Evolutionary conservation across 2,888 invertebrate species (phyloP).

Genomic region (Mongoloraphidia duomilia): DNA sequence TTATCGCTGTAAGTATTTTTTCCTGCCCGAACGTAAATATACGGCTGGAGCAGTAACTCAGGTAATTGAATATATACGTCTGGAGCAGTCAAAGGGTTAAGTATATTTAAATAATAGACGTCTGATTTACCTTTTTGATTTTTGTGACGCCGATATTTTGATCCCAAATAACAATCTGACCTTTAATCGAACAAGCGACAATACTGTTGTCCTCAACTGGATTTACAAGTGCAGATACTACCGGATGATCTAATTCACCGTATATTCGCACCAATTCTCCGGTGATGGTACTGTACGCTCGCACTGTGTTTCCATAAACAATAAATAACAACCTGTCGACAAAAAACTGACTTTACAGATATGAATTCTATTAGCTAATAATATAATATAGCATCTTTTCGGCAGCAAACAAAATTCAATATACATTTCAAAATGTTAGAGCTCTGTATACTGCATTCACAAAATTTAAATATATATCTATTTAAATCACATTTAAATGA

Average conservation of each 20-base stretch:
- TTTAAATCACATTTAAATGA: too few species aligned
- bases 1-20: too few species aligned
- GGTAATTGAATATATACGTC: too few species aligned
- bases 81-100: too few species aligned
- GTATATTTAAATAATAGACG: not conserved
- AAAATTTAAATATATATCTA: too few species aligned
- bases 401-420: accelerated
- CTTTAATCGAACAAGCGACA: slow-evolving; percentile 39
- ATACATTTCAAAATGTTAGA: too few species aligned
- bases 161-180: slow-evolving; percentile 42
- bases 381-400: too few species aligned
- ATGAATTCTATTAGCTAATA: too few species aligned
- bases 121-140: slow-evolving; percentile 29
- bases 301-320: slow-evolving; percentile 40
- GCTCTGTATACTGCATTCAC: too few species aligned
- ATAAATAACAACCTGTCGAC: slow-evolving; percentile 43
- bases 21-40: too few species aligned
- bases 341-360: not conserved
- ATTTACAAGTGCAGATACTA: slow-evolving; percentile 37
- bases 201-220: slow-evolving; percentile 30
- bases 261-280: slow-evolving; percentile 45
- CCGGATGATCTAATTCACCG: slow-evolving; percentile 33
- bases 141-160: slow-evolving; percentile 34
- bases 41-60: too few species aligned
- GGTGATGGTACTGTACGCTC: slow-evolving; percentile 48